Evolutionary conservation across 2,113 vertebrate genomes (phyloP), one percentile per base, ranked within the genome.

Genomic region (Octodon degus): DNA sequence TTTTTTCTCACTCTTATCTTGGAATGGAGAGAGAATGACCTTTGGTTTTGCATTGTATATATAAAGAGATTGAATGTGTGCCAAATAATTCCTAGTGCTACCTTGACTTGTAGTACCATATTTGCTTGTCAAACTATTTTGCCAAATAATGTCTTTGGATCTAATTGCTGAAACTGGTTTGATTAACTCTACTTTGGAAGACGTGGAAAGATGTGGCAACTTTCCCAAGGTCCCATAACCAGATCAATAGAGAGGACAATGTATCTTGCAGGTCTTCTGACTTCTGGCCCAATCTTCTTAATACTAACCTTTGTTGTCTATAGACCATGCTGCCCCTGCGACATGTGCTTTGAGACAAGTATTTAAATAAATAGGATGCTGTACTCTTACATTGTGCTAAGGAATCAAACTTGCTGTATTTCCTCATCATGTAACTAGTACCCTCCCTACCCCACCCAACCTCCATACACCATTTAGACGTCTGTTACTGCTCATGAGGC

Each of bases 11-110:
- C 11, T 84, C 37, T 67, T 22, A 62, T 4, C 40, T 77, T 86
- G n/a, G 32, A 94, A 89, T 93, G 53, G 85, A 92, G 9, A 20
- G 82, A 96, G 14, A 96, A 80, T 79, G 17, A 82, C 37, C 27
- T 65, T 95, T 95, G 62, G 3, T 82, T 91, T 89, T 82, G 62
- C 20, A 72, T 88, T 14, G 32, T 25, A 22, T 79, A 37, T 24
- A 0, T 86, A 91, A 20, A 14, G 43, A 91, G 6, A 91, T 80
- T 91, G 20, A 77, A 77, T 70, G 1, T 43, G 30, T 86, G 34
- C 24, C 76, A 92, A 89, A 83, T 89, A 83, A 68, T 84, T 86
- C 55, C 34, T 79, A 62, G 76, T 72, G 43, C 30, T 58, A 43
- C 89, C 53, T 85, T 93, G 3, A 62, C 16, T 95, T 96, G 90